Evolutionary conservation across 2,797 vertebrate genomes (phyloP).

Genomic region (Syngnathus acus): DNA sequence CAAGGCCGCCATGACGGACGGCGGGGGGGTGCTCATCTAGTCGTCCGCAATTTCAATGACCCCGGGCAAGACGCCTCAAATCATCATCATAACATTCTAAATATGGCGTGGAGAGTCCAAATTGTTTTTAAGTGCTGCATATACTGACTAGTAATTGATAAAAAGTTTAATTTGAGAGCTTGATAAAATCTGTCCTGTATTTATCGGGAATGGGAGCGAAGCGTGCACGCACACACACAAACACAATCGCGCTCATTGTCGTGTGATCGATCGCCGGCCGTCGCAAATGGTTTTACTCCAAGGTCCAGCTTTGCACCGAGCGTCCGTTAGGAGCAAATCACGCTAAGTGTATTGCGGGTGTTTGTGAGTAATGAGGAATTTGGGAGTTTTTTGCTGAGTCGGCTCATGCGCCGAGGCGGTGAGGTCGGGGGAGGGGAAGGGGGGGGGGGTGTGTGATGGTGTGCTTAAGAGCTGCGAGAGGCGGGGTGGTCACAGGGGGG

Average conservation of each 20-base stretch:
- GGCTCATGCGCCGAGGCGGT: constrained; percentile 29
- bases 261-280: constrained; percentile 15
- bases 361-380: constrained; percentile 69
- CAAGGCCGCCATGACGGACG: constrained; percentile 61
- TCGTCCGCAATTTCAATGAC: constrained; percentile 36
- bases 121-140: no score
- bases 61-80: not conserved
- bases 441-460: constrained; percentile 45
- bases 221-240: not conserved
- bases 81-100: not conserved
- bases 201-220: not conserved
- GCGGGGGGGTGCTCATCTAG: constrained; percentile 50
- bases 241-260: not conserved
- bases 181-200: not conserved
- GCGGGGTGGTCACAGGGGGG: constrained; percentile 60
- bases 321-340: constrained; percentile 53
- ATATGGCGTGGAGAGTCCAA: no score
- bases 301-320: constrained; percentile 29
- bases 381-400: constrained; percentile 60
- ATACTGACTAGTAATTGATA: not conserved
- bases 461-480: constrained; percentile 55
- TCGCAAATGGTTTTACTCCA: constrained; percentile 34
- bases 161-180: not conserved
- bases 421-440: not conserved
- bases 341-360: constrained; percentile 64